Base-by-base conservation (phyloP, 2,113 vertebrate species). In the Macrotus californicus region DNA sequence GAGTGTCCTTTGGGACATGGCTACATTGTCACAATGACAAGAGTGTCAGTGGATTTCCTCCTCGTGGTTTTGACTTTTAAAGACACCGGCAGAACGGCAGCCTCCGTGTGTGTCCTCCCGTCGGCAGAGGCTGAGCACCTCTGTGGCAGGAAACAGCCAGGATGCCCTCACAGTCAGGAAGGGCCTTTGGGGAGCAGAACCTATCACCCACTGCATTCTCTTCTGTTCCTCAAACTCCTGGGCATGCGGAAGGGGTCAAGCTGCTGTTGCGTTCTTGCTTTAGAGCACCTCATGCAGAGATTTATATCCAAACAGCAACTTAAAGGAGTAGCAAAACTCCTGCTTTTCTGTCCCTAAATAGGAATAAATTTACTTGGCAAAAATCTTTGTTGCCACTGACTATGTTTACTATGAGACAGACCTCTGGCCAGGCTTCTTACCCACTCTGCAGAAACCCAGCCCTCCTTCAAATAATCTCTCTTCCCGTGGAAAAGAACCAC, bases 321-420 rank as follows among this genome's bases (percentile, higher is more conserved):
- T 73, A 72, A 89, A 95, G 82, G 72, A 92, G 72, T 92, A 85
- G 50, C 85, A 52, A 56, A 87, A 52, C 50, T 87, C 81, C 72
- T 59, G 85, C 13, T 81, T 69, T 87, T 87, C n/a, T 84, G 41
- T 91, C 41, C 61, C n/a, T 93, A 61, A 87, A 56, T 34, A n/a
- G 50, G 85, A 85, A 93, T 90, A 81, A 93, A 93, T 85, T 72
- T 77, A 77, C 79, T 77, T 77, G 61, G 94, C 72, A 66, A 82
- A 19, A 19, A 13, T 59, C 76, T 77, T 61, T 59, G 54, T 56
- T 90, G 67, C 73, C 94, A 82, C 81, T 34, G 64, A 94, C 90
- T 70, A 70, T 83, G 80, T 91, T 94, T 94, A 85, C 76, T 97
- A 96, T 14, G 77, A 96, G 90, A 93, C 50, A 48, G 80, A 90